Percentiles rank a stretch among this genome's conserved stretches.
These are phyloP conservation scores for Oriolus oriolus DNA, from an alignment of 2,113 vertebrate genomes.

Conservation along the genomic window DNA sequence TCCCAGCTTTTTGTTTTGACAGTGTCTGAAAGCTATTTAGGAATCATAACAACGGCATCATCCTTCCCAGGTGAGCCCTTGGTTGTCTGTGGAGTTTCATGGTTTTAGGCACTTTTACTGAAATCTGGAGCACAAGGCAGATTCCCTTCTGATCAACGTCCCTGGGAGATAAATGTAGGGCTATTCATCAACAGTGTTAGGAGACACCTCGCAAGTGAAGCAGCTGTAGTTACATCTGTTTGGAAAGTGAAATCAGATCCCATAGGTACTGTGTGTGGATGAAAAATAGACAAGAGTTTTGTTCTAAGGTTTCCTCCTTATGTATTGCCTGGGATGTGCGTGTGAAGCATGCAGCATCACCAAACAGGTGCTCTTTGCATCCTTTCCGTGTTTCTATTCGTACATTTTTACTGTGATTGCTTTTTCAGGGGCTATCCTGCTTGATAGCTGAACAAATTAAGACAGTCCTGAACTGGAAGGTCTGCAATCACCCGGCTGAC, in stretches of 20 bases:
- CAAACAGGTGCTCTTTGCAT: not conserved
- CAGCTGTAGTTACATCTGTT: constrained; percentile 40
- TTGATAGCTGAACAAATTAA: constrained; percentile 36
- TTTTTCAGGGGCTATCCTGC: not conserved
- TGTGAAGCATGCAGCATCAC: not conserved
- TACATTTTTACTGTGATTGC: not conserved
- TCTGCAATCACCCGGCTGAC: not conserved
- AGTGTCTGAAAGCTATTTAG: not conserved
- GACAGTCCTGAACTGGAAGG: not conserved
- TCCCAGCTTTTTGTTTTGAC: not conserved
- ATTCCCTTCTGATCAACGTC: not conserved
- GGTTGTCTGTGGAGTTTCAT: not conserved
- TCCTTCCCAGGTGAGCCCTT: not conserved
- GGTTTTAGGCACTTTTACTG: constrained; percentile 12
- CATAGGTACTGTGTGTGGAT: not conserved
- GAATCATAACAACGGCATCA: not conserved
- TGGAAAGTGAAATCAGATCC: constrained; percentile 41
- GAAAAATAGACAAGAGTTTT: constrained; percentile 8
- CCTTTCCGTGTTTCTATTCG: not conserved
- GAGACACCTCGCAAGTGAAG: not conserved
- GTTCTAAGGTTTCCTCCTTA: not conserved
- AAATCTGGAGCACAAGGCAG: not conserved
- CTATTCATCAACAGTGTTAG: not conserved
- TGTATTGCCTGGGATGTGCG: not conserved
- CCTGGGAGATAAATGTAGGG: constrained; percentile 22